Evolutionary conservation across 2,797 vertebrate genomes (phyloP).

Genomic region (Rhinophrynus dorsalis): DNA sequence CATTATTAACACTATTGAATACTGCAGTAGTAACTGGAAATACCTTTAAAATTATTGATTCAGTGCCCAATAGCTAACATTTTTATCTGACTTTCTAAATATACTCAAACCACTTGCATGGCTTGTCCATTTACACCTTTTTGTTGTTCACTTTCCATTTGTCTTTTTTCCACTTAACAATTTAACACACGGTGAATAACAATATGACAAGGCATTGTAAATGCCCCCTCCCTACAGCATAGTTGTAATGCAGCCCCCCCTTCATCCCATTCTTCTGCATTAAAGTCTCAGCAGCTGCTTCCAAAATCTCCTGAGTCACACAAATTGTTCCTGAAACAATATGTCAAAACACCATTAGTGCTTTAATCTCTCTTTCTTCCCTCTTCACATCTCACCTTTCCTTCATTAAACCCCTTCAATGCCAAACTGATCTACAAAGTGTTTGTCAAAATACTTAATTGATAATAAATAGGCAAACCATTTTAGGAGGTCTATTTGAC

Average conservation of each 20-base stretch:
- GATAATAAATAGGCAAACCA: not conserved
- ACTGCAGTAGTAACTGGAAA: not conserved
- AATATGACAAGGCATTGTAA: conserved; percentile 14
- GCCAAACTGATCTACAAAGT: not conserved
- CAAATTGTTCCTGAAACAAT: conserved; percentile 45
- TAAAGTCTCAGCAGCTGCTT: conserved; percentile 55
- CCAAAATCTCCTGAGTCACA: conserved; percentile 26
- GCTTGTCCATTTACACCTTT: conserved; percentile 46
- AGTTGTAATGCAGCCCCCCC: not conserved
- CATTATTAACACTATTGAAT: too few relatives aligned
- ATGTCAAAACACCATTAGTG: conserved; percentile 52
- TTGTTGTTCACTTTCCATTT: conserved; percentile 46
- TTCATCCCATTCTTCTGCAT: conserved; percentile 20
- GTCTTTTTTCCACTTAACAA: conserved; percentile 44
- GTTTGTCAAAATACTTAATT: not conserved
- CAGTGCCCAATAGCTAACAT: not conserved
- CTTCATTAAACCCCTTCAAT: conserved; percentile 5
- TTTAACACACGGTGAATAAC: conserved; percentile 30
- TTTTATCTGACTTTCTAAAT: conserved; percentile 21
- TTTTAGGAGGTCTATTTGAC: too few relatives aligned
- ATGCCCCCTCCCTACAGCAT: not conserved
- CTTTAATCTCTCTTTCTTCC: conserved; percentile 7
- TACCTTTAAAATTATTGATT: not conserved
- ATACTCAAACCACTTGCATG: conserved; percentile 23
- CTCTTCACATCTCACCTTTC: not conserved